phyloP scores from a whole-genome alignment of 2,797 vertebrate species.

The Pangasius larnaudii region DNA sequence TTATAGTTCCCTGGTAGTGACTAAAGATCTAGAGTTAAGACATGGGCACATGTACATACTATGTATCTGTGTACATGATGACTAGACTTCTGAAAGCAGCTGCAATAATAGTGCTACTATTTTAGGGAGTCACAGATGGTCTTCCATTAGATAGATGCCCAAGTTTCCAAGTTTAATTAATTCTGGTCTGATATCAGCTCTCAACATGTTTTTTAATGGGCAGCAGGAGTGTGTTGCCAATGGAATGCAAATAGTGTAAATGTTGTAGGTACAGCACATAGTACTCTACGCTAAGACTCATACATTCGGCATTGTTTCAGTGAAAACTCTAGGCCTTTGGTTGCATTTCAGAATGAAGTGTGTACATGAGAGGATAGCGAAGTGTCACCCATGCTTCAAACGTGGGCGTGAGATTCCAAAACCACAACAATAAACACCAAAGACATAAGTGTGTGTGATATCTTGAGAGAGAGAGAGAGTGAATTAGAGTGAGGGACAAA shows the following conservation, averaged over 20 bases:
- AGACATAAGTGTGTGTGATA: constrained; percentile 35
- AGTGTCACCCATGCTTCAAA: constrained; percentile 29
- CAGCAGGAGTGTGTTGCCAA: background rate
- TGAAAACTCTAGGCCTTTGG: constrained; percentile 11
- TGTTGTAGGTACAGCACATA: background rate
- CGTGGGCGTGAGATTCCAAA: constrained; percentile 10
- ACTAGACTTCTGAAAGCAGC: constrained; percentile 55
- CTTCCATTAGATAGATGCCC: constrained; percentile 51
- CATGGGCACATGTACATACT: constrained; percentile 51
- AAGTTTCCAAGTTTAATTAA: constrained; percentile 60
- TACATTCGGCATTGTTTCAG: constrained; percentile 32
- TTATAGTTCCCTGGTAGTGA: constrained; percentile 41
- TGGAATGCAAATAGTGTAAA: constrained; percentile 6
- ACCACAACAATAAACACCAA: constrained; percentile 39
- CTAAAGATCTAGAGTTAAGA: constrained; percentile 39
- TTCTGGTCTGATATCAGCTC: constrained; percentile 52
- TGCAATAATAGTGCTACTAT: constrained; percentile 59
- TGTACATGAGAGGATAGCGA: constrained; percentile 25
- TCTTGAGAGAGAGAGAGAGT: background rate
- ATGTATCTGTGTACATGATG: constrained; percentile 52
- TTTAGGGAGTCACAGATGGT: constrained; percentile 54
- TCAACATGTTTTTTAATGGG: constrained; percentile 31
- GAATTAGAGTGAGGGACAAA: constrained; percentile 28
- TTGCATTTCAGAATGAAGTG: constrained; percentile 13
- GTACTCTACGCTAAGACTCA: background rate